phyloP scores from a whole-genome alignment of 2,888 invertebrate genomes.

The Scaptomyza parva region DNA sequence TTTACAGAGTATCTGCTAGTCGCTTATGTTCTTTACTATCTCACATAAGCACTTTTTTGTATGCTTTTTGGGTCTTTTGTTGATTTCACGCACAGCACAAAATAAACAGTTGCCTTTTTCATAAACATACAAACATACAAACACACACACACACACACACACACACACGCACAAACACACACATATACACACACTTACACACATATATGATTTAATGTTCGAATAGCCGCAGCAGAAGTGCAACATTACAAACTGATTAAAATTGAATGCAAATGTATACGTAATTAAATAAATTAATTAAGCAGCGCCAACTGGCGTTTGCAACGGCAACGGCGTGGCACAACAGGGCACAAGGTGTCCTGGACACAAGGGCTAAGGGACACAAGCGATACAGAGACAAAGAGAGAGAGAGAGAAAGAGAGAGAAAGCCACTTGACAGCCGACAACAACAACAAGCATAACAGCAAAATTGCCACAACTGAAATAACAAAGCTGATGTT shows the following conservation, averaged over 20 bases:
- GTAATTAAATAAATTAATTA: conserved; percentile 82
- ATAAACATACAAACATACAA: not conserved
- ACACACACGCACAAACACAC: conserved; percentile 8
- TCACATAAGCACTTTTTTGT: not conserved
- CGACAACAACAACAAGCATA: conserved; percentile 15
- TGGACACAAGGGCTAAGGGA: conserved; percentile 3
- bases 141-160: not conserved
- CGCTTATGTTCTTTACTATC: too few species aligned
- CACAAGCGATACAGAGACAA: too few species aligned
- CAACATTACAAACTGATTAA: conserved; percentile 70
- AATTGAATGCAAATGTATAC: conserved; percentile 74
- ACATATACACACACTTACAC: not conserved
- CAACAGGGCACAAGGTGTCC: too few species aligned
- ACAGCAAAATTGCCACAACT: conserved; percentile 48
- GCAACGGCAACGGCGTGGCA: not conserved
- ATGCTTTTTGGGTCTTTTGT: conserved; percentile 22
- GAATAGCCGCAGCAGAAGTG: conserved; percentile 52
- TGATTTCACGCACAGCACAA: conserved; percentile 7
- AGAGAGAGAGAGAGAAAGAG: not conserved
- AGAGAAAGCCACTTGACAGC: conserved; percentile 38
- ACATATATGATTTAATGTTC: conserved; percentile 49
- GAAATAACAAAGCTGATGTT: conserved; percentile 57
- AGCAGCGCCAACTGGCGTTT: conserved; percentile 37
- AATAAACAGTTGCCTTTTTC: conserved; percentile 55
- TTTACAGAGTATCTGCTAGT: not conserved